phyloP scores from a whole-genome alignment of 2,888 invertebrate genomes.

The Drosophila flavopinicola region DNA sequence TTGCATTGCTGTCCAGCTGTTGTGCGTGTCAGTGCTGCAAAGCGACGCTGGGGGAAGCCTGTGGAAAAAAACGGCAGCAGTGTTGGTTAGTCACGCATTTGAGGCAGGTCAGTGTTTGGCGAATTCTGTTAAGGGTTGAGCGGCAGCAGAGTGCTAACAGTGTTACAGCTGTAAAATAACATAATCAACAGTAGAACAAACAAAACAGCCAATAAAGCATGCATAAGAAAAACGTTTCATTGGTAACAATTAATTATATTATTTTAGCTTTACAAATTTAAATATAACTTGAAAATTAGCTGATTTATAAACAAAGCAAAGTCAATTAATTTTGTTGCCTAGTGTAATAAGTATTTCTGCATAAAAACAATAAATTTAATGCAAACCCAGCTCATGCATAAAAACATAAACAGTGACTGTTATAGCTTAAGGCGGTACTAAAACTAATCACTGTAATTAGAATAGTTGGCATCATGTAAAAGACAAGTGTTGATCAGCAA shows the following conservation, averaged over 20 bases:
- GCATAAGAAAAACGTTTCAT: no score
- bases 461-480: not conserved
- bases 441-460: no score
- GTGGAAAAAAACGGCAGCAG: slow-evolving; percentile 15
- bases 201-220: not conserved
- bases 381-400: not conserved
- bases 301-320: no score
- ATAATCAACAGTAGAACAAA: no score
- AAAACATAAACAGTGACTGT: not conserved
- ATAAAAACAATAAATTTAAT: no score
- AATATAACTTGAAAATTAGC: no score
- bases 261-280: no score
- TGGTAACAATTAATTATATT: no score
- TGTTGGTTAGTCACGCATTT: slow-evolving; percentile 32
- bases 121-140: slow-evolving; percentile 14
- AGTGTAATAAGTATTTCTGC: no score
- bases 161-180: no score
- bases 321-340: no score
- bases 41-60: slow-evolving; percentile 33
- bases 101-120: slow-evolving; percentile 24
- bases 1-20: slow-evolving; percentile 52
- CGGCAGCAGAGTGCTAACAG: not conserved
- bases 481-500: not conserved
- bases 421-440: no score
- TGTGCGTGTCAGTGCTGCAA: slow-evolving; percentile 36